Conservation (phyloP, 1,140 invertebrate species). For the Magallana ariakensis region DNA sequence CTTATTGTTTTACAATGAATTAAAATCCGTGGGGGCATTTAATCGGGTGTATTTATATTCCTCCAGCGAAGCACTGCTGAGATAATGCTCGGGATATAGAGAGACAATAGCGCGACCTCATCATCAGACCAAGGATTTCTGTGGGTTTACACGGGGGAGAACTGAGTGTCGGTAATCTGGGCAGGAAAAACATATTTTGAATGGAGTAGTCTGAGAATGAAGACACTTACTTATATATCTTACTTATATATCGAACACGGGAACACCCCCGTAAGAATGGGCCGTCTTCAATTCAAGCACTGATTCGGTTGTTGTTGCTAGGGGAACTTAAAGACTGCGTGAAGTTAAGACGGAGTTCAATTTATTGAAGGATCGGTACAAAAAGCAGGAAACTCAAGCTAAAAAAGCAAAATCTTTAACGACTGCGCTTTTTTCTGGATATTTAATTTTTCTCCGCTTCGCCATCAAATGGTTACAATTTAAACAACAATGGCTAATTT, state of each 20-base stretch:
- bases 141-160: background rate
- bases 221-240: background rate
- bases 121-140: background rate
- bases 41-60: constrained; percentile 26
- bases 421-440: background rate
- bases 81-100: background rate
- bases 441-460: background rate
- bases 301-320: background rate
- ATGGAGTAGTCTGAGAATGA: background rate
- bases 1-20: constrained; percentile 33
- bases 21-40: constrained; percentile 33
- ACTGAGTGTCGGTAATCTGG: background rate
- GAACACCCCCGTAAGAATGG: background rate
- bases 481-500: constrained; percentile 15
- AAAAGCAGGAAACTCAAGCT: background rate
- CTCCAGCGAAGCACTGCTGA: background rate
- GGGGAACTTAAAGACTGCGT: background rate
- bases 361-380: background rate
- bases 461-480: constrained; percentile 6
- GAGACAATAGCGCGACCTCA: constrained; percentile 9
- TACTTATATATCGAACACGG: background rate
- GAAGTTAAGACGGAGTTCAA: background rate
- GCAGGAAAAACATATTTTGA: background rate
- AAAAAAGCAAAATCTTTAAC: background rate
- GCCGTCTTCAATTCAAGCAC: background rate